Evolutionary conservation across 2,797 vertebrate species (phyloP), one percentile per base, ranked within the genome.

Genomic region (Allobates femoralis): DNA sequence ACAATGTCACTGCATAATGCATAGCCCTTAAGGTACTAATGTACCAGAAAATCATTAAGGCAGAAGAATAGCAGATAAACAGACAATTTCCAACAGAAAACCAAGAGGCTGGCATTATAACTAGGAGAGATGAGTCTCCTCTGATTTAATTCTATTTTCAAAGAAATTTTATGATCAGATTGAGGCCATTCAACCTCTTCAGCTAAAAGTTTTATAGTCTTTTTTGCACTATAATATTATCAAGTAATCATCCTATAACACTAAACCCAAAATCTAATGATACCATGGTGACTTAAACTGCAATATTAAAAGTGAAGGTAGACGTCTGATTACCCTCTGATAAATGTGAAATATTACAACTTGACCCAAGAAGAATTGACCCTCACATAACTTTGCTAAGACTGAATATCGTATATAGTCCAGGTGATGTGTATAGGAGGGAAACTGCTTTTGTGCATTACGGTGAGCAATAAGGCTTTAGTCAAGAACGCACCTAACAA

Each of bases 21-120:
- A 84, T 75, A 87, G 86, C 82, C 86, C 77, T 87, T 41, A 84
- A 87, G 82, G 76, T 82, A 76, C 79, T 82, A 76, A 81, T 81
- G 81, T 66, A 84, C 82, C 56, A 87, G 86, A 87, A 84, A 87
- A 84, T 79, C 81, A 87, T 87, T 87, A 84, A 80, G 81, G 77
- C 82, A 75, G 58, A 80, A 87, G 67, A 87, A 81, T 62, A 66
- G 55, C 67, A 74, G 76, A 80, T 87, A 87, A 83, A 87, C 81
- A 87, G 69, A 84, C 32, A 26, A 66, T 79, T 73, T 79, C 10
- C 26, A 87, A 60, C 41, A 64, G 56, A 87, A 83, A 82, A 83
- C 37, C 82, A 84, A 75, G 11, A 56, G 41, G 10, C 46, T 84
- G 53, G 3, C 41, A 58, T 66, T 58, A 84, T n/a, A 74, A 66